Conservation (phyloP, 2,797 vertebrate species). For the Buphagus erythrorhynchus region DNA sequence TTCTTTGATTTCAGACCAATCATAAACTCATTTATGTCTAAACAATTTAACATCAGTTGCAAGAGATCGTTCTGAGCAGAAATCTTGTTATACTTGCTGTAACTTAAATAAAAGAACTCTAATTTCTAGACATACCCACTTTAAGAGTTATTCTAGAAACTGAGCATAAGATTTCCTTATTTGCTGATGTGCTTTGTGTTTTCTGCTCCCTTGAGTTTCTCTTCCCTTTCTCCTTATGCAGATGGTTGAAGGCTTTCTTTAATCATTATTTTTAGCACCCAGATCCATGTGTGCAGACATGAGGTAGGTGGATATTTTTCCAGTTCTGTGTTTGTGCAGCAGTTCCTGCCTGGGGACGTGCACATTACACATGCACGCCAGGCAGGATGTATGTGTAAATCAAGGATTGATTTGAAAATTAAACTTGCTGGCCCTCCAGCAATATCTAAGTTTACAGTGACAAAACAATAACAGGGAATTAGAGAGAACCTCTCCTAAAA, state of each 20-base stretch:
- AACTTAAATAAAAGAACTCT: not conserved
- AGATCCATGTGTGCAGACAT: not conserved
- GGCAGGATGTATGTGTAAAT: not conserved
- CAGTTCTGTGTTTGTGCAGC: not conserved
- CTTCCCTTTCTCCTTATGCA: not conserved
- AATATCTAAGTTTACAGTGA: conserved; percentile 41
- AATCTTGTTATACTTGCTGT: not conserved
- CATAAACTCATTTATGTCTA: not conserved
- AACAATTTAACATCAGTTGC: not conserved
- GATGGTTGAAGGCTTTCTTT: not conserved
- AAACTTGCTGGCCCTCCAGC: conserved; percentile 31
- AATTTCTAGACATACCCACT: not conserved
- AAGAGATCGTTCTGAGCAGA: not conserved
- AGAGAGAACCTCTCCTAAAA: conserved; percentile 47
- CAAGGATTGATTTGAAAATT: conserved; percentile 27
- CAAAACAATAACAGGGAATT: conserved; percentile 46
- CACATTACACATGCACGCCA: not conserved
- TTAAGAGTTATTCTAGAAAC: not conserved
- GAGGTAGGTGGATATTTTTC: not conserved
- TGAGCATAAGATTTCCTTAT: not conserved
- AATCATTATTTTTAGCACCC: not conserved
- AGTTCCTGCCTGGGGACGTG: not conserved
- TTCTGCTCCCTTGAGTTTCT: not conserved
- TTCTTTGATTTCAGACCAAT: not conserved
- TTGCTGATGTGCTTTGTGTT: not conserved